Percentiles rank a stretch among this genome's conserved stretches.
phyloP scores from a whole-genome alignment of 2,888 invertebrate species.

The Agriopis marginaria region DNA sequence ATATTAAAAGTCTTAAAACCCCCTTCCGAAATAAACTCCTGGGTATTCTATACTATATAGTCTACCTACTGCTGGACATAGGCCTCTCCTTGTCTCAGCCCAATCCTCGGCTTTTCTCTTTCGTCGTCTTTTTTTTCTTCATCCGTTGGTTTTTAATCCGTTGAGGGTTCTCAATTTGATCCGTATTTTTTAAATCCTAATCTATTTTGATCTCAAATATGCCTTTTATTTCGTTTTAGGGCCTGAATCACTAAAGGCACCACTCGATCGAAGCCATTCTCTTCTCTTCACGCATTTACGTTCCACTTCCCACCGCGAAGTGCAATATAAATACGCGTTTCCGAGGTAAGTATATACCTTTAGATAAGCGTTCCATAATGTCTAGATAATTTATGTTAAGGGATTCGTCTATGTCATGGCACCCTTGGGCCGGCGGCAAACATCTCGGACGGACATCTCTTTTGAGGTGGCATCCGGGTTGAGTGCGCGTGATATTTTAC shows the following conservation, averaged over 20 bases:
- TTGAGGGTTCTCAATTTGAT: too few species aligned
- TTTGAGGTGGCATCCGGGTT: slow-evolving; percentile 26
- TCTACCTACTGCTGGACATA: too few species aligned
- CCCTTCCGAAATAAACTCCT: too few species aligned
- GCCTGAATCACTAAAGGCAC: slow-evolving; percentile 10
- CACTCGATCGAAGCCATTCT: slow-evolving; percentile 8
- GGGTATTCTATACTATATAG: too few species aligned
- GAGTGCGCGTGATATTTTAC: slow-evolving; percentile 30
- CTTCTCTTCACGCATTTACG: slow-evolving; percentile 6
- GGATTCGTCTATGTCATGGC: slow-evolving; percentile 28
- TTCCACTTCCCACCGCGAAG: slow-evolving; percentile 6
- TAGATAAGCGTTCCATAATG: slow-evolving; percentile 18
- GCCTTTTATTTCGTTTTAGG: background rate
- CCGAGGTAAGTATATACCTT: slow-evolving; percentile 13
- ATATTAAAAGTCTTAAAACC: too few species aligned
- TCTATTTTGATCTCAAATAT: too few species aligned
- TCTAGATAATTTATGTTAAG: slow-evolving; percentile 26
- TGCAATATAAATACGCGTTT: slow-evolving; percentile 17
- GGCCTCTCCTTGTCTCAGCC: too few species aligned
- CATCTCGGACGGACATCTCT: slow-evolving; percentile 22
- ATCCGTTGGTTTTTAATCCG: too few species aligned
- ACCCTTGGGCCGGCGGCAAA: slow-evolving; percentile 21
- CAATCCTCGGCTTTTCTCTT: too few species aligned
- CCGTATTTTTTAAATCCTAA: too few species aligned
- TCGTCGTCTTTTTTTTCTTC: too few species aligned